phyloP scores from a whole-genome alignment of 2,113 vertebrate genomes.

The Psephotus haematonotus region DNA sequence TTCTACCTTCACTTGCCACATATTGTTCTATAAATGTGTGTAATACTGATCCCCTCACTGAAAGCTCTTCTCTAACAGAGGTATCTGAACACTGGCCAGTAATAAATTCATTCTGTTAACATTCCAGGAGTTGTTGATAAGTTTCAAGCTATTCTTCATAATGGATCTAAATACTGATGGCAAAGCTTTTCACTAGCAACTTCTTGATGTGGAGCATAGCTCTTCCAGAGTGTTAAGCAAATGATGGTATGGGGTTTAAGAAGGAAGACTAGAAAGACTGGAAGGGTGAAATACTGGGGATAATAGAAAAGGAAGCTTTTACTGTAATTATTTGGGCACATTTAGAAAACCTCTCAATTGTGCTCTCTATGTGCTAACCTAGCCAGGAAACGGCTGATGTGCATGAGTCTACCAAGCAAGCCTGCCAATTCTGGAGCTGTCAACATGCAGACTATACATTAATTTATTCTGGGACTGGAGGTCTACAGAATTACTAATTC shows the following conservation, averaged over 20 bases:
- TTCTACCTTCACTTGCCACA: not conserved
- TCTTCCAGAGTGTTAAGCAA: not conserved
- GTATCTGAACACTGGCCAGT: not conserved
- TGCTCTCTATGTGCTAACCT: not conserved
- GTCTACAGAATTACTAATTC: slow-evolving; percentile 6
- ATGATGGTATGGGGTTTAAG: not conserved
- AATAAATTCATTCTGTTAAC: not conserved
- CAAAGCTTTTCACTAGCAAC: not conserved
- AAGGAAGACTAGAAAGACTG: not conserved
- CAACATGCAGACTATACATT: not conserved
- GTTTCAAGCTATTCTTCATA: not conserved
- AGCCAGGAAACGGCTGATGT: not conserved
- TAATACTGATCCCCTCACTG: not conserved
- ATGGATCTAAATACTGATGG: not conserved
- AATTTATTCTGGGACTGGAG: slow-evolving; percentile 25
- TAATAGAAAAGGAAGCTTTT: not conserved
- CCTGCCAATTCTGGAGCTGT: not conserved
- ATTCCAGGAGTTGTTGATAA: not conserved
- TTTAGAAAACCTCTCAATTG: not conserved
- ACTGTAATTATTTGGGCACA: not conserved
- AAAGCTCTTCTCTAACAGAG: not conserved
- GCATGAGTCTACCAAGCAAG: not conserved
- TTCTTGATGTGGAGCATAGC: not conserved
- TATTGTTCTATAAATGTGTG: not conserved
- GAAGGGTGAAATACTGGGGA: not conserved